These are phyloP conservation scores for rat (Rattus norvegicus) DNA, from an alignment of 2,113 vertebrate genomes.

Conservation along the genomic window DNA sequence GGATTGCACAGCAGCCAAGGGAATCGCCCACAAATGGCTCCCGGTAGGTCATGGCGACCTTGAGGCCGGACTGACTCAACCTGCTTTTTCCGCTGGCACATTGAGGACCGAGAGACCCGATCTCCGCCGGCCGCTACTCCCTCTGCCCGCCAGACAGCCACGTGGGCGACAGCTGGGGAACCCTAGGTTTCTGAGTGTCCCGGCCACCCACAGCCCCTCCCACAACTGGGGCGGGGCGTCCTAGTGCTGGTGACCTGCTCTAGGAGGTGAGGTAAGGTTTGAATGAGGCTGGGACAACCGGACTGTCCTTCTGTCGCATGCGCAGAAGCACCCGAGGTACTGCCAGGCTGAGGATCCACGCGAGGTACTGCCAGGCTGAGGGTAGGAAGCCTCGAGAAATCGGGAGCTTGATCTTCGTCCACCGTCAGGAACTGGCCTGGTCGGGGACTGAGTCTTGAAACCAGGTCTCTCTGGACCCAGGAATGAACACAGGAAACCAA, in stretches of 20 bases:
- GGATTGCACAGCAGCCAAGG: neutral
- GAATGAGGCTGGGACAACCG: neutral
- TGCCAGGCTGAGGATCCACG: too few species aligned
- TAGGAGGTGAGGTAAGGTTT: neutral
- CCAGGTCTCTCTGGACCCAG: too few species aligned
- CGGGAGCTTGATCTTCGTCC: neutral
- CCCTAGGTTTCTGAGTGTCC: neutral
- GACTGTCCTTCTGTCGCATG: neutral
- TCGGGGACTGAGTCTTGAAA: neutral
- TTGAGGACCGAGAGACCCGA: accelerated
- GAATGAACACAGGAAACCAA: neutral
- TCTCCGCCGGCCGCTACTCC: accelerated
- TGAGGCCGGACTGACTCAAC: neutral
- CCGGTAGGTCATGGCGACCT: slow-evolving; percentile 3
- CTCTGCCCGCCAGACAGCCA: neutral
- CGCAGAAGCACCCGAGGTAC: neutral
- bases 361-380: too few species aligned
- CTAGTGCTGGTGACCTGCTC: accelerated
- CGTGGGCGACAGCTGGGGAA: neutral
- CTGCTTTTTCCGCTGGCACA: neutral
- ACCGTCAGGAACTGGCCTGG: neutral
- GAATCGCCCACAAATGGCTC: neutral
- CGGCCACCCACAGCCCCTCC: accelerated
- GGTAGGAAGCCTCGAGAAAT: too few species aligned
- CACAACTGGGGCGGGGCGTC: neutral